Base-by-base conservation (phyloP, 2,888 invertebrate species). In the Phragmatobia fuliginosa region DNA sequence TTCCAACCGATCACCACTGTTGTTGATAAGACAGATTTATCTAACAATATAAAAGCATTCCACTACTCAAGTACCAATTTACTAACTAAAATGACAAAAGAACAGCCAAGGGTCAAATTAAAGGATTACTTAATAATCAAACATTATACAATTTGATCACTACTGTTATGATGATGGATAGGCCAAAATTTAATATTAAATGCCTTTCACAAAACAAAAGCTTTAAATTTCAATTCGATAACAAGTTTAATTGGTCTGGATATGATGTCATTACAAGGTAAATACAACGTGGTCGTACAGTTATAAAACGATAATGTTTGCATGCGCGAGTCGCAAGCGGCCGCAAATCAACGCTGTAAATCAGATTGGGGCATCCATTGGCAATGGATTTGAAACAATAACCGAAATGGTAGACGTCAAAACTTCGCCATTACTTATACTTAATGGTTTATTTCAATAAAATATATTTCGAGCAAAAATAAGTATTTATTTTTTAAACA, bases 371-470 rank as follows among this genome's bases (percentile, higher is more conserved):
- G 67, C 79, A 71, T 70, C 77, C 77, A 83, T 81, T 82, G 78
- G 75, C 74, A 83, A 84, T 82, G 82, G 83, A 82, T 85, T 85
- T 86, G 84, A 81, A 83, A 86, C 83, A 79, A 80, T 83, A 86
- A 86, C 87, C 84, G 84, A 80, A 85, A 85, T 76, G 33, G 59
- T 73, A 66, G 21, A 74, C 70, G 71, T 66, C 61, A 72, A 66
- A 67, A 56, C 72, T 70, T 59, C 6, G 28, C 56, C 56, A 59
- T 59, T 63, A 25, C 65, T 62, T 21, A 58, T 65, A 56, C 6
- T 65, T 36, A 33, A 65, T 33, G 32, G 25, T 56, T 58, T 21
- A 63, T 31, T 10, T 62, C 28, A 18, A 21, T n/a, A 61, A 52
- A 52, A 36, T 36, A 36, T 36, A 11, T n/a, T n/a, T n/a, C 16